phyloP scores from a whole-genome alignment of 2,113 vertebrate genomes.

The Tenebrosternarchus preto region DNA sequence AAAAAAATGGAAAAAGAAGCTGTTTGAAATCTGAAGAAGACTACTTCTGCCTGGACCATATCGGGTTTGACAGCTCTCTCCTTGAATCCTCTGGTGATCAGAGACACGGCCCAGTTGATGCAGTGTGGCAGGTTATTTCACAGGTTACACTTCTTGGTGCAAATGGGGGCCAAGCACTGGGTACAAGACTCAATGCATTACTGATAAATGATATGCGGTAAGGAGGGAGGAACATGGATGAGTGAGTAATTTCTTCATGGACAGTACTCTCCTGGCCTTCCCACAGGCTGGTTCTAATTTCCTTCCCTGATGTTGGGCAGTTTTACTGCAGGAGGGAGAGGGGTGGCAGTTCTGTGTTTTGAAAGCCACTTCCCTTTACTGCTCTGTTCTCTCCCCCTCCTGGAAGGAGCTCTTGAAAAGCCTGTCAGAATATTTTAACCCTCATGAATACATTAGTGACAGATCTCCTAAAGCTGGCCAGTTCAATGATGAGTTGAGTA shows the following conservation, averaged over 20 bases:
- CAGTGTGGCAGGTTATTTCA: slow-evolving; percentile 15
- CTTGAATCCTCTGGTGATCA: not conserved
- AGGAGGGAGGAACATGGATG: not conserved
- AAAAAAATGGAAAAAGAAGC: not conserved
- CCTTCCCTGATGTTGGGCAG: not conserved
- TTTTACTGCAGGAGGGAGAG: not conserved
- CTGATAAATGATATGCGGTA: not conserved
- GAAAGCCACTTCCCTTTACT: no score
- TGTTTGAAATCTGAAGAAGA: slow-evolving; percentile 44
- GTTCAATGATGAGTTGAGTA: not conserved
- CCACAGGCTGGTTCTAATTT: slow-evolving; percentile 30
- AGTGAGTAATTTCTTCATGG: not conserved
- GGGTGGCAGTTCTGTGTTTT: not conserved
- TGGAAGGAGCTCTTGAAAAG: not conserved
- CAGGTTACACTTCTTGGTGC: not conserved
- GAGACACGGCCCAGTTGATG: not conserved
- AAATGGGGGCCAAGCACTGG: not conserved
- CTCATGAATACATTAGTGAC: slow-evolving; percentile 30
- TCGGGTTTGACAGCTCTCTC: slow-evolving; percentile 23
- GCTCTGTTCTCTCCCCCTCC: not conserved
- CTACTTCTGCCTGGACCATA: not conserved
- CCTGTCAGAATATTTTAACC: slow-evolving; percentile 24
- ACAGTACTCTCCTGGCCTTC: not conserved
- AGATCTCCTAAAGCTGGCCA: slow-evolving; percentile 13
- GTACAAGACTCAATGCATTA: no score